phyloP scores from a whole-genome alignment of 2,113 vertebrate genomes.

The Nycticryphes semicollaris region DNA sequence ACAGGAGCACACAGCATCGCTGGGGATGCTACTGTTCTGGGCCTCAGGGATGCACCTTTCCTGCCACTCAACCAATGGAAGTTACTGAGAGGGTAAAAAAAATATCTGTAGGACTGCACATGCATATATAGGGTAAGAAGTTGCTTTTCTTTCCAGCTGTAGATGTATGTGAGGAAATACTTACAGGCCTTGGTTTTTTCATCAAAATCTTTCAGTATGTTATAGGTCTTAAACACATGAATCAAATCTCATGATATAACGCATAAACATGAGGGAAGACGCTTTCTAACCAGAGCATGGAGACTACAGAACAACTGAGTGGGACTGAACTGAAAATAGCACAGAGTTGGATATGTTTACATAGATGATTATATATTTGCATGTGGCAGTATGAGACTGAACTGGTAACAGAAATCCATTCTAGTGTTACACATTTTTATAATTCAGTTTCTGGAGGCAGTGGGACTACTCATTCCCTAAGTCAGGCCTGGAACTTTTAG shows the following conservation, averaged over 20 bases:
- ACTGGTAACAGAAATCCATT: not conserved
- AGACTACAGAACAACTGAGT: not conserved
- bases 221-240: not conserved
- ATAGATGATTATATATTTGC: not conserved
- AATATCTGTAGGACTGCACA: not conserved
- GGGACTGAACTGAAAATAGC: not conserved
- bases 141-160: not conserved
- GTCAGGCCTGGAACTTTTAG: not conserved
- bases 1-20: not conserved
- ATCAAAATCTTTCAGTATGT: not conserved
- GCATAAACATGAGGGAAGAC: not conserved
- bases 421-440: not conserved
- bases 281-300: not conserved
- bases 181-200: not conserved
- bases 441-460: not conserved
- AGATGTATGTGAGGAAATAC: not conserved
- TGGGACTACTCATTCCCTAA: not conserved
- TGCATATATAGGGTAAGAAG: not conserved
- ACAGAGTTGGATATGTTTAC: not conserved
- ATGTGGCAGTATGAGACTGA: not conserved
- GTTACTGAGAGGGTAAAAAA: not conserved
- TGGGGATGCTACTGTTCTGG: not conserved
- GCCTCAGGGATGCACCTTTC: not conserved
- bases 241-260: rapidly evolving
- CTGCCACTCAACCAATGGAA: not conserved